These are phyloP conservation scores for Oreochromis grahami DNA, from an alignment of 2,797 vertebrate genomes.

Conservation along the genomic window DNA sequence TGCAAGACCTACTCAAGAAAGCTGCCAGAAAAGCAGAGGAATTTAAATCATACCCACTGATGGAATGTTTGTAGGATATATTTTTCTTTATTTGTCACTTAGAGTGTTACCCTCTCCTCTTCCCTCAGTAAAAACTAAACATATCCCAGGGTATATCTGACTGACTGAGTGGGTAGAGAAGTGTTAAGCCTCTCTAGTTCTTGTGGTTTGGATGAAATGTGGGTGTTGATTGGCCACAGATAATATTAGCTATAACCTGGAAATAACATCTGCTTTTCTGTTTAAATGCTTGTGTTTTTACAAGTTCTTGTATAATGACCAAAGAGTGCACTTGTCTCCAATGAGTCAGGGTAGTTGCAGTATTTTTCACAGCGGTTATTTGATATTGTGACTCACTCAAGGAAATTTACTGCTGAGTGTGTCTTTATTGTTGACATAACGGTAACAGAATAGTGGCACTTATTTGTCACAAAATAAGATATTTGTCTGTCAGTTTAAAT, in stretches of 20 bases:
- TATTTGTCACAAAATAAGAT: background rate
- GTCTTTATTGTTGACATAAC: background rate
- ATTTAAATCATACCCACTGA: constrained; percentile 75
- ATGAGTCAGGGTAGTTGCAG: background rate
- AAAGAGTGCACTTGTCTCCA: background rate
- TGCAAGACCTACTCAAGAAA: constrained; percentile 63
- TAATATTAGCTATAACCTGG: background rate
- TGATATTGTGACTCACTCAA: background rate
- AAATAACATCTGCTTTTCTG: background rate
- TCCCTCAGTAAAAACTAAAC: constrained; percentile 2
- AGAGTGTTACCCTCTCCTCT: background rate
- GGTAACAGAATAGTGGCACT: background rate
- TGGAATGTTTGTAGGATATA: constrained; percentile 71
- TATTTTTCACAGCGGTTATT: background rate
- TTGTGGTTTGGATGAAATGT: constrained; percentile 18
- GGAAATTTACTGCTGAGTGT: background rate
- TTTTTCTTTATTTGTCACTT: constrained; percentile 38
- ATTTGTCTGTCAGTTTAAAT: background rate
- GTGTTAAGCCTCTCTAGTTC: constrained; percentile 28
- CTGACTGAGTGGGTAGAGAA: constrained; percentile 43
- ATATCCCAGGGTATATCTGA: constrained; percentile 30
- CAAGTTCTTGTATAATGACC: background rate
- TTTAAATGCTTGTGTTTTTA: background rate
- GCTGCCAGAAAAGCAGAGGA: constrained; percentile 53
- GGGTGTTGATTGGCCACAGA: constrained; percentile 2